Conservation (phyloP, 2,113 vertebrate species). For the Heterotilapia buettikoferi region DNA sequence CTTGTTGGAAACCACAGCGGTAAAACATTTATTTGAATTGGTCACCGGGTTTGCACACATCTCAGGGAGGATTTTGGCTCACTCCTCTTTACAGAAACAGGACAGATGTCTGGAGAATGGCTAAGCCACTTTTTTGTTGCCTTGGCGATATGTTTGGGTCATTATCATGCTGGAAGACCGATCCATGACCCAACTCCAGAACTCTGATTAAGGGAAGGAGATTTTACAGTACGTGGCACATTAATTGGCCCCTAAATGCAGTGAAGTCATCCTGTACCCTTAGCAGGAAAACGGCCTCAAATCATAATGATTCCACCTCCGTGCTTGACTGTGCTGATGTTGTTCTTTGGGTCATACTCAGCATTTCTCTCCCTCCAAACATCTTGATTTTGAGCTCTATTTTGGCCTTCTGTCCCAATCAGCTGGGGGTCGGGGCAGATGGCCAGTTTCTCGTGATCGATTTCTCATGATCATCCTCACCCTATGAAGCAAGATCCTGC, state of each 20-base stretch:
- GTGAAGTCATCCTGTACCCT: neutral
- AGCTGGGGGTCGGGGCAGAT: neutral
- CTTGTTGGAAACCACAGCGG: neutral
- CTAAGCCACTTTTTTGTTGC: neutral
- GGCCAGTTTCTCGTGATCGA: fast-evolving
- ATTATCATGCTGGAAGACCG: neutral
- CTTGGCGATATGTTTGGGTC: neutral
- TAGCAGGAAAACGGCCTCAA: neutral
- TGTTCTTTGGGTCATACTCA: neutral
- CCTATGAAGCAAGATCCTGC: neutral
- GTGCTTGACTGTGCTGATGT: neutral
- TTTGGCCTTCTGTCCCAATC: neutral
- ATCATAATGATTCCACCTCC: neutral
- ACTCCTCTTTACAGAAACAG: too few species aligned
- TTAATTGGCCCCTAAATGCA: neutral
- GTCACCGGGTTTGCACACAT: neutral
- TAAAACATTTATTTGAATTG: neutral
- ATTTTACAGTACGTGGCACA: neutral
- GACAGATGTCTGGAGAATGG: neutral
- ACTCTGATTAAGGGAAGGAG: neutral
- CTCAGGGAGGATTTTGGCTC: neutral
- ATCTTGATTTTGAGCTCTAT: neutral
- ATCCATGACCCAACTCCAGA: neutral
- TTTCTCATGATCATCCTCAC: neutral
- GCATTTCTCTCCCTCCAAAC: neutral